Evolutionary conservation across 2,797 vertebrate species (phyloP), one percentile per base, ranked within the genome.

Genomic region (Sorex maritimensis): DNA sequence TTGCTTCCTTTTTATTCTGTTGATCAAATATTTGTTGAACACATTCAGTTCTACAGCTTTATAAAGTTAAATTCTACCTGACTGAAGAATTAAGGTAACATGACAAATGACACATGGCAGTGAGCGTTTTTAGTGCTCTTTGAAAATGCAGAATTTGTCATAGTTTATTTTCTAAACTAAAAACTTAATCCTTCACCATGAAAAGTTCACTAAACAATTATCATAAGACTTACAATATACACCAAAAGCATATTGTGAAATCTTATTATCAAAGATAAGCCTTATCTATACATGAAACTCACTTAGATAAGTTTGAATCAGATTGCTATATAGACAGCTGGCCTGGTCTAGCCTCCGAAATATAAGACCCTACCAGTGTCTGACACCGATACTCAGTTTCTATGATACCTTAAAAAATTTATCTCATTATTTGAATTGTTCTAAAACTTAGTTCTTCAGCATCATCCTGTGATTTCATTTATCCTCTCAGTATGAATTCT

Each of bases 381-480:
- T 28, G 72, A 5, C 7, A 5, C 52, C 2, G 23, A 15, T 23
- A 28, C 30, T 88, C 46, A 38, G 61, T 15, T 10, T 68, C 24
- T 21, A 21, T 49, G 10, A 79, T 14, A 73, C 49, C 4, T 61
- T 61, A 46, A 28, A 12, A 11, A 10, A 30, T 41, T 2, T 68
- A 21, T 23, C 41, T 74, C 26, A 63, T 52, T 69, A 52, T 69
- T 67, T 44, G 21, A 58, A 58, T 12, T 58, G 14, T 17, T 28
- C 4, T 23, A 49, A 52, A 75, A 73, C 21, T 77, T 8, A 83
- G 15, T 73, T 4, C 2, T 92, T 28, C 4, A 74, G n/a, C 9
- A 91, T 8, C 7, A 74, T 80, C 23, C 44, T 80, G 14, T 87
- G 26, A 38, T 55, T 79, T 38, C 8, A 88, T 58, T 85, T 85